phyloP scores from a whole-genome alignment of 2,113 vertebrate genomes.

The Sinocyclocheilus anophthalmus region DNA sequence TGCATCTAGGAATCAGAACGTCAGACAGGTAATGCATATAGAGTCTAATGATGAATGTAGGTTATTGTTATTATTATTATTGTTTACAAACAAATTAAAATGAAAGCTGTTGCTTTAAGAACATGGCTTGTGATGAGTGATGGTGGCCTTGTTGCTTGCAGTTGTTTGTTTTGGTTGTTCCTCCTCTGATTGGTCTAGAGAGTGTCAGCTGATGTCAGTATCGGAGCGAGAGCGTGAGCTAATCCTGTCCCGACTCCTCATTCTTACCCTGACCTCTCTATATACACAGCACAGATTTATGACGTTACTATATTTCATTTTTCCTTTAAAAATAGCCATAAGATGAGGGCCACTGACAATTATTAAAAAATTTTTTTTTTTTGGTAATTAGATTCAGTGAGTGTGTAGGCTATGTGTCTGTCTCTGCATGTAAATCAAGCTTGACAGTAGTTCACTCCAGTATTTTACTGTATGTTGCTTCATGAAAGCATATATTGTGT shows the following conservation, averaged over 20 bases:
- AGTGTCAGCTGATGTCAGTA: background rate
- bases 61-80: background rate
- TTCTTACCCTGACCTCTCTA: background rate
- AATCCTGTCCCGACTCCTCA: background rate
- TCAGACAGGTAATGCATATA: background rate
- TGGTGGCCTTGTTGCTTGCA: background rate
- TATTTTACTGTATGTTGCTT: background rate
- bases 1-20: background rate
- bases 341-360: too few species aligned
- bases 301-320: background rate
- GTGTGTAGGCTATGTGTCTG: too few species aligned
- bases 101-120: conserved; percentile 2
- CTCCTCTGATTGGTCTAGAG: background rate
- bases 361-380: too few species aligned
- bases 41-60: background rate
- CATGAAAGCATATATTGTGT: background rate
- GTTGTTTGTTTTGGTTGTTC: background rate
- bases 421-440: too few species aligned
- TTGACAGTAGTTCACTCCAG: background rate
- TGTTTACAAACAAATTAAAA: background rate
- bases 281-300: background rate
- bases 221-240: background rate
- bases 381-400: background rate
- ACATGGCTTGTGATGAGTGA: background rate
- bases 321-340: background rate